These are phyloP conservation scores for Omphaloscelis lunosa DNA, from an alignment of 2,888 invertebrate genomes.

Conservation along the genomic window DNA sequence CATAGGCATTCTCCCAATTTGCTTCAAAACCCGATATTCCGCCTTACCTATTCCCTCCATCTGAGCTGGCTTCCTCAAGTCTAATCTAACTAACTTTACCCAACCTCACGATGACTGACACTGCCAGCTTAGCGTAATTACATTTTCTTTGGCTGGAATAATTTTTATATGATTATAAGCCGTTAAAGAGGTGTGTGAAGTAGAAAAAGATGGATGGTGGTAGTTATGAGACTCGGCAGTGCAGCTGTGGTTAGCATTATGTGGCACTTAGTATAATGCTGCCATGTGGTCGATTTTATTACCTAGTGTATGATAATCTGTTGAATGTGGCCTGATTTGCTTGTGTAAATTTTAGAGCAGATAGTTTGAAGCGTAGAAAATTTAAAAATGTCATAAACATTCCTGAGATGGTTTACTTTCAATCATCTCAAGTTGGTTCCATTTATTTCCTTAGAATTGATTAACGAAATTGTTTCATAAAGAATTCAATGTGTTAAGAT, in stretches of 20 bases:
- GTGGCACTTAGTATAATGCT: slow-evolving; percentile 37
- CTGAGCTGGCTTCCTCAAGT: slow-evolving; percentile 6
- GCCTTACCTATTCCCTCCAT: neutral
- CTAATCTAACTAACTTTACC: slow-evolving; percentile 29
- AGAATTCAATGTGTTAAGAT: neutral
- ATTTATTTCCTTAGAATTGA: neutral
- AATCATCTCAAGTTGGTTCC: neutral
- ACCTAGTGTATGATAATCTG: slow-evolving; percentile 35
- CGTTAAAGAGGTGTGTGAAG: slow-evolving; percentile 48
- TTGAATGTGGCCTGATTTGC: slow-evolving; percentile 5
- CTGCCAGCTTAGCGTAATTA: slow-evolving; percentile 47
- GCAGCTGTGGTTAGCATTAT: slow-evolving; percentile 50
- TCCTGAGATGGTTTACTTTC: neutral
- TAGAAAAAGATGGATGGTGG: slow-evolving; percentile 54
- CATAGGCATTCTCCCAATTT: slow-evolving; percentile 16
- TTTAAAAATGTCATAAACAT: neutral
- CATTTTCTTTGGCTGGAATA: slow-evolving; percentile 47
- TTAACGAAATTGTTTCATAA: neutral
- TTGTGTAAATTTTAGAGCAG: slow-evolving; percentile 8
- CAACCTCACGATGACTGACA: slow-evolving; percentile 37
- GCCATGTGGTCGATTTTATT: slow-evolving; percentile 32
- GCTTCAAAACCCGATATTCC: neutral
- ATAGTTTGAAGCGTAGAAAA: neutral
- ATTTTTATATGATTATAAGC: slow-evolving; percentile 51
- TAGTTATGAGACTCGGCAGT: slow-evolving; percentile 34